phyloP scores from a whole-genome alignment of 2,797 vertebrate genomes.

The Hydrophis major region DNA sequence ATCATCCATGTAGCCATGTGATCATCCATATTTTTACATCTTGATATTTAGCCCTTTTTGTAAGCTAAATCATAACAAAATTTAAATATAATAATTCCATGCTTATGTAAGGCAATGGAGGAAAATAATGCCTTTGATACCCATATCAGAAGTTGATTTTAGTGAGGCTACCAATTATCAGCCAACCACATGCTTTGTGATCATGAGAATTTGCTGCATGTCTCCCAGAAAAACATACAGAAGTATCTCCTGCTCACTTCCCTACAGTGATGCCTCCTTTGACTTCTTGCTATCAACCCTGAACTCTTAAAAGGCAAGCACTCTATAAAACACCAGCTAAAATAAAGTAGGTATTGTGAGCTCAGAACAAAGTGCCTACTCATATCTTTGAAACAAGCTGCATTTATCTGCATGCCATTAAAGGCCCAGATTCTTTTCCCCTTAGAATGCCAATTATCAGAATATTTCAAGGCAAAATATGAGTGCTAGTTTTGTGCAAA shows the following conservation, averaged over 20 bases:
- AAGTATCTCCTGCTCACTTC: neutral
- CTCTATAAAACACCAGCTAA: neutral
- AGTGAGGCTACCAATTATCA: neutral
- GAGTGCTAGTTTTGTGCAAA: neutral
- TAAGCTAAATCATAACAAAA: neutral
- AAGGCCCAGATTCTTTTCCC: neutral
- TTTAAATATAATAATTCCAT: neutral
- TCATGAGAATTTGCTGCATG: neutral
- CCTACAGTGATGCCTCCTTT: neutral
- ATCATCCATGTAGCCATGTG: neutral
- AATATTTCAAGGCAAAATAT: neutral
- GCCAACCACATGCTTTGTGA: too few species aligned
- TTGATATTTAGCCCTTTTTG: neutral
- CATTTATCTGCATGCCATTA: constrained; percentile 11
- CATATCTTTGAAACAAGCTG: constrained; percentile 2
- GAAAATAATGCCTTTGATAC: neutral
- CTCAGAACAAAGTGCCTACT: constrained; percentile 14
- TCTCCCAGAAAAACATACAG: neutral
- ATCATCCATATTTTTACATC: neutral
- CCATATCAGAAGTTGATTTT: neutral
- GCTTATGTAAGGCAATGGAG: neutral
- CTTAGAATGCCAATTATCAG: neutral
- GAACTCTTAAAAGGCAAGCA: neutral
- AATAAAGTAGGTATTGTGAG: constrained; percentile 22
- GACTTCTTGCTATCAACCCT: neutral